Conservation (phyloP, 2,888 invertebrate genomes). For the Scaptomyza tumidula region DNA sequence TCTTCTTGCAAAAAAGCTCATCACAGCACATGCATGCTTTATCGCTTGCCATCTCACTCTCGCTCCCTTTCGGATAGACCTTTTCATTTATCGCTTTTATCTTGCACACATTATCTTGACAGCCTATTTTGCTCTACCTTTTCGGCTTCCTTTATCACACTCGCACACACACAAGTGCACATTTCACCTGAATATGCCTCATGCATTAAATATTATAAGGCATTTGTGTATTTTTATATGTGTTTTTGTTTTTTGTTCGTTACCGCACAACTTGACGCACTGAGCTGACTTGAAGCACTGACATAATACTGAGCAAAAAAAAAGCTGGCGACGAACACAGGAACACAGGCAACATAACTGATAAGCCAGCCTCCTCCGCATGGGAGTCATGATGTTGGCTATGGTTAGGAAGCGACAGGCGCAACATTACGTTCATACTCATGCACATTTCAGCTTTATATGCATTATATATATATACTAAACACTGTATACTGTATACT, state of each 20-base stretch:
- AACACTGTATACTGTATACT: conserved; percentile 6
- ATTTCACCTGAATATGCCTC: conserved; percentile 31
- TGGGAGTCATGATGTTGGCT: conserved; percentile 17
- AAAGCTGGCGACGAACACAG: conserved; percentile 31
- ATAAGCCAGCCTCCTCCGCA: conserved; percentile 45
- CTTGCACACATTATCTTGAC: conserved; percentile 12
- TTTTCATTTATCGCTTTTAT: conserved; percentile 4
- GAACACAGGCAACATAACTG: conserved; percentile 41
- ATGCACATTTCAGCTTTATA: conserved; percentile 4
- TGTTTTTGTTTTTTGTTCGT: conserved; percentile 1
- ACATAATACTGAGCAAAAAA: conserved; percentile 39
- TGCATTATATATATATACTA: conserved; percentile 16
- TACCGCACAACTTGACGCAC: conserved; percentile 49
- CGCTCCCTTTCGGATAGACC: neutral
- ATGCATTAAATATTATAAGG: conserved; percentile 47
- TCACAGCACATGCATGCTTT: neutral
- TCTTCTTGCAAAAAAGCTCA: conserved; percentile 1
- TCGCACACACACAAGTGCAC: neutral
- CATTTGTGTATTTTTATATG: neutral
- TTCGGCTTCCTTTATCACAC: conserved; percentile 23
- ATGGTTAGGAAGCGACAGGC: conserved; percentile 26
- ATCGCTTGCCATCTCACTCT: neutral
- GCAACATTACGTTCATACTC: conserved; percentile 19
- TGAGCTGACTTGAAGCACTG: conserved; percentile 57
- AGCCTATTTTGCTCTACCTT: conserved; percentile 9